Base-by-base conservation (phyloP, 2,113 vertebrate genomes). In the Cololabis saira region DNA sequence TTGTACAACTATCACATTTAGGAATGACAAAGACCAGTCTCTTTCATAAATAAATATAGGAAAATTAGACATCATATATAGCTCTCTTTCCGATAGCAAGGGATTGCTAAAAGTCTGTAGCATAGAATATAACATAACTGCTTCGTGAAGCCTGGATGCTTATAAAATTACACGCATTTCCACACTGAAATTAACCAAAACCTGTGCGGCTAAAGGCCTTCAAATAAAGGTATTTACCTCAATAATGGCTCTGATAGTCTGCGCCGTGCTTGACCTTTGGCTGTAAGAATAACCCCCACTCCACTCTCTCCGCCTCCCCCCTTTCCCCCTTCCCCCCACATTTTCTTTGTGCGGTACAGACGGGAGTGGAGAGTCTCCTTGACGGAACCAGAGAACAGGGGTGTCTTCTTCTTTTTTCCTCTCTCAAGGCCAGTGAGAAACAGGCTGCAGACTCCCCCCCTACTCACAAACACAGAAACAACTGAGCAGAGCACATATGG, bases 21-120 rank as follows among this genome's bases (percentile, higher is more conserved):
- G 71, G 76, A 81, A 78, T 55, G 88, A 87, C 82, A 87, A 84
- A 91, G 87, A 90, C 86, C 81, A 75, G 82, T 83, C 80, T 87
- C 85, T 89, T 90, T 89, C 74, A 88, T 88, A 91, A 90, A 92
- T 90, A 90, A 92, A 91, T 91, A 89, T 90, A 78, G 61, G 79
- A 88, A 89, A 89, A 89, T 91, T 85, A 88, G 87, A 89, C 90
- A 90, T 92, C 88, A 89, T 91, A 85, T 92, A 89, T 83, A 90
- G 76, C 82, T 91, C 74, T 91, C 74, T 88, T 83, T 92, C 86
- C 82, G 86, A 79, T 87, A 82, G 68, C 86, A 78, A 75, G 82
- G 72, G 76, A 52, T 72, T 75, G 78, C 80, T 86, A 79, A 85
- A 84, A 33, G 77, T 74, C 64, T 83, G 68, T 73, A 83, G 70